Percentiles rank a stretch among this genome's conserved stretches.
Conservation (phyloP, 2,113 vertebrate genomes). For the Otis tarda region DNA sequence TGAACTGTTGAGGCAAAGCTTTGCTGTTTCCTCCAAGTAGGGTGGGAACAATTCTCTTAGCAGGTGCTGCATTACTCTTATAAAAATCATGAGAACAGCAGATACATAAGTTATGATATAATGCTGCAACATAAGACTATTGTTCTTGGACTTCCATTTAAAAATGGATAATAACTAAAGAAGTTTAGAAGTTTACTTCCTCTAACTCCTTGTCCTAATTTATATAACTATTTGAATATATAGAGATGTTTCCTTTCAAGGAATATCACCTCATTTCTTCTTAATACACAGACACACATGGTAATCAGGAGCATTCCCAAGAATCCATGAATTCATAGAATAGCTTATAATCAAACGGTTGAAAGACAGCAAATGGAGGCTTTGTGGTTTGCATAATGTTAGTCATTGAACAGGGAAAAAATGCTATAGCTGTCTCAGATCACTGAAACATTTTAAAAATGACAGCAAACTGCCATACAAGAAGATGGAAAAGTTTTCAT, state of each 20-base stretch:
- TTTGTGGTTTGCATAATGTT: not conserved
- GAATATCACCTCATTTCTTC: not conserved
- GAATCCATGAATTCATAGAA: not conserved
- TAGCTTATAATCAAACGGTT: not conserved
- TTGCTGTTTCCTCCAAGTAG: not conserved
- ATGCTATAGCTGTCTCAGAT: not conserved
- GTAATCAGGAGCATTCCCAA: not conserved
- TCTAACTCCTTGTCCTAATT: not conserved
- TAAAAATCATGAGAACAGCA: not conserved
- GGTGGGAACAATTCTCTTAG: not conserved
- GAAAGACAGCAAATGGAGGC: not conserved
- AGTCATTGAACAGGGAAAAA: not conserved
- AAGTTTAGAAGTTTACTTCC: not conserved
- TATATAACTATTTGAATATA: not conserved
- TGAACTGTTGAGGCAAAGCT: not conserved
- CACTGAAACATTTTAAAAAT: not conserved
- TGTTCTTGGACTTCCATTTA: conserved; percentile 21
- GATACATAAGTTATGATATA: not conserved
- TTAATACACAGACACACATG: not conserved
- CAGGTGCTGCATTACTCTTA: not conserved
- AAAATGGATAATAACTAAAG: not conserved
- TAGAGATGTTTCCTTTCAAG: not conserved
- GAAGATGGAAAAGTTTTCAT: not conserved
- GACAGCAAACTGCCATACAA: not conserved
- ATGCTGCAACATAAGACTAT: not conserved